Conservation (phyloP, 2,888 invertebrate genomes). For the Lithosia quadra region DNA sequence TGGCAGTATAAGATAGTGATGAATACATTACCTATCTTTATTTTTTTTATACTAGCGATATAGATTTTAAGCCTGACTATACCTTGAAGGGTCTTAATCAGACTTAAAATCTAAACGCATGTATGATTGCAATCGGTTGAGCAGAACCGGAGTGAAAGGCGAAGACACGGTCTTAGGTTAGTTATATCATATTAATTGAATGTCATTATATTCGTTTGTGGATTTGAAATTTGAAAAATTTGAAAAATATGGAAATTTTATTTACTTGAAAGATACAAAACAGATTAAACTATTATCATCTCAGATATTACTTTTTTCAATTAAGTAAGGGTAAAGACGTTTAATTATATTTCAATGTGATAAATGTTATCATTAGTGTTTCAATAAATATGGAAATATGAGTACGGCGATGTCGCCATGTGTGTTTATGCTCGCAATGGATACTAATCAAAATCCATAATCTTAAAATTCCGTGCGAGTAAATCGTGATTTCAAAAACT, state of each 20-base stretch:
- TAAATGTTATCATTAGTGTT: slow-evolving; percentile 51
- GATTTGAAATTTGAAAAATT: no score
- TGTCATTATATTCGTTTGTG: slow-evolving; percentile 12
- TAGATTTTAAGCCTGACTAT: no score
- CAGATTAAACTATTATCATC: slow-evolving; percentile 29
- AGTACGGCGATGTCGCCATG: slow-evolving; percentile 24
- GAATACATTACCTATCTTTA: not conserved
- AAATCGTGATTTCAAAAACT: slow-evolving; percentile 2
- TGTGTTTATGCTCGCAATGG: slow-evolving; percentile 22
- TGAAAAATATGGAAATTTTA: slow-evolving; percentile 34
- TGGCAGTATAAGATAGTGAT: not conserved
- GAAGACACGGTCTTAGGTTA: no score
- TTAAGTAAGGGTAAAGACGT: slow-evolving; percentile 40
- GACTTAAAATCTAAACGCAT: no score
- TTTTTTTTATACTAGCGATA: no score
- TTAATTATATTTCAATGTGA: slow-evolving; percentile 53
- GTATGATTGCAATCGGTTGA: no score
- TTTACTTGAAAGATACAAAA: slow-evolving; percentile 11
- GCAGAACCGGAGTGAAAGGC: no score
- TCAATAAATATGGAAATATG: slow-evolving; percentile 43
- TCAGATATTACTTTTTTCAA: slow-evolving; percentile 40
- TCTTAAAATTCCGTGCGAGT: not conserved
- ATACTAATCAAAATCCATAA: not conserved
- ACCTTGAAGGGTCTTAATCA: no score
- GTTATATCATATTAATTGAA: no score